Evolutionary conservation across 2,797 vertebrate genomes (phyloP).

Genomic region (Selene dorsalis): DNA sequence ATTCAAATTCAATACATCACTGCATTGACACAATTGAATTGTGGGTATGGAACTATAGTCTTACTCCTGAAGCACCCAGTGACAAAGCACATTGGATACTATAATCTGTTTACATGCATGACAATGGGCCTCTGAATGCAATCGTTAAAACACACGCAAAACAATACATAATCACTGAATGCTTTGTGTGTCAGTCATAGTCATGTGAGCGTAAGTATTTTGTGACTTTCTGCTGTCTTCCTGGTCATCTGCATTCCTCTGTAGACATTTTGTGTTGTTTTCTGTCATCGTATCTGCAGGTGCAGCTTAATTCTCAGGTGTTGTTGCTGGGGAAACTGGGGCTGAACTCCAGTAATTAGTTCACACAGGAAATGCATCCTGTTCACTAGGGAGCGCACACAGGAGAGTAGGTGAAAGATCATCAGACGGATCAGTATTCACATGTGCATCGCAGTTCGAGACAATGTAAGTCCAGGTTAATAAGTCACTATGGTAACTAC

Average conservation of each 20-base stretch:
- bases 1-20: neutral
- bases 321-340: neutral
- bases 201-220: no score
- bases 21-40: neutral
- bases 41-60: no score
- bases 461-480: neutral
- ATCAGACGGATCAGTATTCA: neutral
- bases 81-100: neutral
- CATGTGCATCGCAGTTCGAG: neutral
- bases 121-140: no score
- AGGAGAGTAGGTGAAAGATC: neutral
- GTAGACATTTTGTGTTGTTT: neutral
- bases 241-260: no score
- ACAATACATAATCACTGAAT: no score
- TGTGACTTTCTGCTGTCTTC: neutral
- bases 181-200: no score
- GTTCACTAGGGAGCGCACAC: no score
- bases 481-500: neutral
- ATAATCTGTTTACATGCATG: neutral
- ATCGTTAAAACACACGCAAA: no score
- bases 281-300: neutral
- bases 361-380: neutral
- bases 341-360: neutral
- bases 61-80: no score
- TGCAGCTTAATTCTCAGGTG: neutral